These are phyloP conservation scores for Fundulus diaphanus DNA, from an alignment of 2,797 vertebrate species.

Conservation along the genomic window DNA sequence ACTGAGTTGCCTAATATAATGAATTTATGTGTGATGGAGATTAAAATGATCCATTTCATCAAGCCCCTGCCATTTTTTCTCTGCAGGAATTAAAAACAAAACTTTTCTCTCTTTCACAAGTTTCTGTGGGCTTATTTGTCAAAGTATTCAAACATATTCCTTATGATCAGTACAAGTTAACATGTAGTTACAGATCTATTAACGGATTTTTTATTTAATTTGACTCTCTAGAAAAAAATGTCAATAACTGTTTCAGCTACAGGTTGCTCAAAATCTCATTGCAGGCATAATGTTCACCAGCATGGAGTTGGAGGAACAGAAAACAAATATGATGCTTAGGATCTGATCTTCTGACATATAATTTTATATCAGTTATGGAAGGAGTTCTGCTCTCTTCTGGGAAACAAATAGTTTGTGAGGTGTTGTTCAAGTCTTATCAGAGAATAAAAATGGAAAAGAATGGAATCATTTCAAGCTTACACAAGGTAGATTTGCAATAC, in stretches of 20 bases:
- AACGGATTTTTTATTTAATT: not conserved
- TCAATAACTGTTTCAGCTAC: conserved; percentile 2
- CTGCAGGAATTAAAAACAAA: conserved; percentile 52
- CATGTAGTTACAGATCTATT: conserved; percentile 1
- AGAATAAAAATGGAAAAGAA: not conserved
- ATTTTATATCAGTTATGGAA: not conserved
- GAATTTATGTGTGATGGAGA: conserved; percentile 73
- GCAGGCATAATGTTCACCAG: not conserved
- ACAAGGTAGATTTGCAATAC: conserved; percentile 4
- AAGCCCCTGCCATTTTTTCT: conserved; percentile 52
- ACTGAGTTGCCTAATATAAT: conserved; percentile 68
- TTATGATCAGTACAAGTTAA: not conserved
- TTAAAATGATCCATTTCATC: conserved; percentile 75
- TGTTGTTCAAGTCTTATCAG: not conserved
- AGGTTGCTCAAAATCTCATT: not conserved
- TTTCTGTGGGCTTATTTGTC: conserved; percentile 37
- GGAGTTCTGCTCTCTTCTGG: no score
- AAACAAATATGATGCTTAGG: not conserved
- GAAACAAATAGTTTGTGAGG: not conserved
- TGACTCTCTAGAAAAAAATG: not conserved
- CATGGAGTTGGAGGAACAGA: not conserved
- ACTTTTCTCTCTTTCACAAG: conserved; percentile 35
- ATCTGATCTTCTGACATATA: conserved; percentile 10
- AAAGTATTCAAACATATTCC: conserved; percentile 56
- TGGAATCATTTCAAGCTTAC: not conserved